Evolutionary conservation across 2,888 invertebrate species (phyloP), one percentile per base, ranked within the genome.

Genomic region (Entomobrya proxima): DNA sequence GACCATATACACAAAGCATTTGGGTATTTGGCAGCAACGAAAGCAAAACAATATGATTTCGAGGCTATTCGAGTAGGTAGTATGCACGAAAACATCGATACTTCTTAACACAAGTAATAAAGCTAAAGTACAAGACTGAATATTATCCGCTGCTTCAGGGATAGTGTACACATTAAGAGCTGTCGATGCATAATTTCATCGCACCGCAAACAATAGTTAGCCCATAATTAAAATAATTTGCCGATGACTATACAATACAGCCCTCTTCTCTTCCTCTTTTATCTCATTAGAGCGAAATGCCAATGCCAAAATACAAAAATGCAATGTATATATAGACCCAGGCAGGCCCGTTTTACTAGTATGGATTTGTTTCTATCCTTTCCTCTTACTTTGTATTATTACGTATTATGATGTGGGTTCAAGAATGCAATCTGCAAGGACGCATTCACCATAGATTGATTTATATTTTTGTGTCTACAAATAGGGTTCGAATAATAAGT

Each of bases 161-260:
- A 64, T 64, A 35, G n/a, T 35, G 11, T 18, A n/a, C 15, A 18
- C 35, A 35, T 64, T 32, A 32, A 64, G n/a, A 64, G 27, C 9
- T 64, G 15, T 24, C 1, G 13, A 2, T 24, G 27, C 47, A 21
- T 52, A 37, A 69, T 55, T 37, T n/a, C 37, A 21, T 50, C 55
- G 50, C 67, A 79, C 67, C 50, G 52, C 52, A 79, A 67, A 79
- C 78, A 79, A 79, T 67, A 35, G n/a, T 24, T 37, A 67, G 40
- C 78, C 64, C 37, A 67, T 50, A 79, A 79, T 79, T 79, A 79
- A 52, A 52, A 52, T 67, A 79, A 67, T 78, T 67, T 79, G 21
- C 35, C 24, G 78, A 79, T 79, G 67, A 67, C 37, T 52, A 67
- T n/a, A 50, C 67, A 27, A 37, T 37, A 79, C 21, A 79, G 67